Evolutionary conservation across 2,888 invertebrate genomes (phyloP).

Genomic region (Gastracanthus pulcherrimus): DNA sequence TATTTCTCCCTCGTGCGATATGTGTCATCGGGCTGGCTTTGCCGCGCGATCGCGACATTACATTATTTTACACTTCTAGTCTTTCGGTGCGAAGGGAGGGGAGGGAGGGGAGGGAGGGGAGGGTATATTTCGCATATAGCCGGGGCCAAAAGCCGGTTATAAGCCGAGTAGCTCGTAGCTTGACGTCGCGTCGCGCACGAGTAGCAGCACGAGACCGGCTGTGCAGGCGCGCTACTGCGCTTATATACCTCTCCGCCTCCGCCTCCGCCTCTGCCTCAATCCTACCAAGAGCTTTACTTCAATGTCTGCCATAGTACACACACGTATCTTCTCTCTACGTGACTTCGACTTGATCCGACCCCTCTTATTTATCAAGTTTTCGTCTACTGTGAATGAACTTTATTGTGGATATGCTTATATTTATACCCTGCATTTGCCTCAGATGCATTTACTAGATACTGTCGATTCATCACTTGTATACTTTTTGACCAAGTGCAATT

Average conservation of each 20-base stretch:
- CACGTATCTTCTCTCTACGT: neutral
- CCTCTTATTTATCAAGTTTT: constrained; percentile 13
- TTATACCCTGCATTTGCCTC: neutral
- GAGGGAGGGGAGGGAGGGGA: neutral
- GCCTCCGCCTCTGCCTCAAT: neutral
- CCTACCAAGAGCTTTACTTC: constrained; percentile 29
- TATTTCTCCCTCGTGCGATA: neutral
- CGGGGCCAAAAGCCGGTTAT: neutral
- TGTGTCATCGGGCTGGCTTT: neutral
- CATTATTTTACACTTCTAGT: constrained; percentile 15
- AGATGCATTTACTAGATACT: neutral
- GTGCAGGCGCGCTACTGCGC: too few species aligned
- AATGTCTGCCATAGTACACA: constrained; percentile 5
- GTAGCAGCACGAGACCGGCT: too few species aligned
- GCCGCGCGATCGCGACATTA: constrained; percentile 8
- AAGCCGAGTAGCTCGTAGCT: neutral
- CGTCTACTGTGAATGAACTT: constrained; percentile 14
- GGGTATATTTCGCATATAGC: neutral
- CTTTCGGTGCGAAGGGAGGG: neutral
- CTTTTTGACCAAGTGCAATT: neutral
- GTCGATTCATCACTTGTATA: neutral
- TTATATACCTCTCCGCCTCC: too few species aligned
- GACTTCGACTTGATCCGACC: neutral
- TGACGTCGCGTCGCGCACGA: neutral
- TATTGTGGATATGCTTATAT: constrained; percentile 3